Evolutionary conservation across 1,140 invertebrate genomes (phyloP), one percentile per base, ranked within the genome.

Genomic region (Drosophila arawakana): DNA sequence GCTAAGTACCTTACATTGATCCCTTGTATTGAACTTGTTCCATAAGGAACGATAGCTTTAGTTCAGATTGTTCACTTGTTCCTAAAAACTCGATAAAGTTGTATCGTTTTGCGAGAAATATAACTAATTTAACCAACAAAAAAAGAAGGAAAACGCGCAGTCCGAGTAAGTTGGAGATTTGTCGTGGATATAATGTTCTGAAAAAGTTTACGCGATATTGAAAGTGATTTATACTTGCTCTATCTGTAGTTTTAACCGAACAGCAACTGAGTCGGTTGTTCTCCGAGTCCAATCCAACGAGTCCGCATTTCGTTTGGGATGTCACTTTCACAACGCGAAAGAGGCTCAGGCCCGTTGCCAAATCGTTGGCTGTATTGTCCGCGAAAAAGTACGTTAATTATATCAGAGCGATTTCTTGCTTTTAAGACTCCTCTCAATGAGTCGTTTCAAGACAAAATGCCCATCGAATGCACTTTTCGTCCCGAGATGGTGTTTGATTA

Each of bases 341-440:
- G 83, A n/a, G 80, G 79, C 37, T 94, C 95, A 60, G 96, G 95
- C 3, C 94, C 95, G 4, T 92, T 98, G 46, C 98, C 98, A 13
- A 95, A 96, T 47, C 94, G 98, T 73, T 99, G 98, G 98, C 93
- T 98, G 1, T 94, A 97, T 69, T 99, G 98, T 93, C 98, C 98
- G 39, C 93, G 98, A 71, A 98, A 98, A 93, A 94, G 96, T 21
- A 92, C 95, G 15, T 93, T 93, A 30, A 92, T 98, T 35, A 95
- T 99, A 66, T 94, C 94, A 2, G 95, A 95, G 76, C 97, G 96
- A 84, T 98, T 97, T 91, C 90, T 99, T 37, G 97, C 98, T 0
- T 98, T 99, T 83, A 99, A 99, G 92, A 98, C 98, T 8, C 98
- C 98, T 2, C 93, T 99, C 0, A 95, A 95, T 71, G 92, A 94